Evolutionary conservation across 2,888 invertebrate genomes (phyloP).

Genomic region (Crocallis elinguaria): DNA sequence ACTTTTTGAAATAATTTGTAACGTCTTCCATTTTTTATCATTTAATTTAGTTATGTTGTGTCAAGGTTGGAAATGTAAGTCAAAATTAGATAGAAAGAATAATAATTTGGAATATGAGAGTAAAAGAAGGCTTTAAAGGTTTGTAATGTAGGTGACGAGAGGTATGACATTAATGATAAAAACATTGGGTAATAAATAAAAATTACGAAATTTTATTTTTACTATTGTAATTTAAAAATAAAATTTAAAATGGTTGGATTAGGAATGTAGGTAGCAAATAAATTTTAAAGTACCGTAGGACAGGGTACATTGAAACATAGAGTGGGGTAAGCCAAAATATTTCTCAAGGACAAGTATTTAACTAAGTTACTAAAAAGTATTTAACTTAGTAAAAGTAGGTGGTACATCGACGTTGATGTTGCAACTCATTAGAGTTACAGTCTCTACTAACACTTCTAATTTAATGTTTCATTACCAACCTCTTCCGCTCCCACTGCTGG

Average conservation of each 20-base stretch:
- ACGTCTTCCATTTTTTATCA: slow-evolving; percentile 12
- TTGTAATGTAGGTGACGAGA: slow-evolving; percentile 35
- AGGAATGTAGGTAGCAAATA: slow-evolving; percentile 72
- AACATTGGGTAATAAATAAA: slow-evolving; percentile 46
- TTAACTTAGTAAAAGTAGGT: no score
- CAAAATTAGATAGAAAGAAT: slow-evolving; percentile 39
- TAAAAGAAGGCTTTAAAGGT: slow-evolving; percentile 40
- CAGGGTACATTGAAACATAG: not conserved
- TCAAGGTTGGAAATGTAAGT: not conserved
- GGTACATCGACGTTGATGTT: not conserved
- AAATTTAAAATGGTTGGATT: slow-evolving; percentile 50
- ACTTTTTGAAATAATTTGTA: slow-evolving; percentile 9
- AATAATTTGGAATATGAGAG: slow-evolving; percentile 30
- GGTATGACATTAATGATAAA: slow-evolving; percentile 38
- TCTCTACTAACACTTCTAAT: no score
- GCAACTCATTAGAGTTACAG: no score
- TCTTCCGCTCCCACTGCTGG: no score
- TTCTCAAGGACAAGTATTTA: not conserved
- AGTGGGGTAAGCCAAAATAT: not conserved
- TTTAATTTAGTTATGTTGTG: slow-evolving; percentile 1
- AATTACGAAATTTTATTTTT: slow-evolving; percentile 54
- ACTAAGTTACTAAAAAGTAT: not conserved
- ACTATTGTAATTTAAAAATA: slow-evolving; percentile 62
- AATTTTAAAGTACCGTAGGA: slow-evolving; percentile 43
- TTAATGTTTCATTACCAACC: no score